Evolutionary conservation across 2,797 vertebrate species (phyloP).

Genomic region (Podarcis siculus): DNA sequence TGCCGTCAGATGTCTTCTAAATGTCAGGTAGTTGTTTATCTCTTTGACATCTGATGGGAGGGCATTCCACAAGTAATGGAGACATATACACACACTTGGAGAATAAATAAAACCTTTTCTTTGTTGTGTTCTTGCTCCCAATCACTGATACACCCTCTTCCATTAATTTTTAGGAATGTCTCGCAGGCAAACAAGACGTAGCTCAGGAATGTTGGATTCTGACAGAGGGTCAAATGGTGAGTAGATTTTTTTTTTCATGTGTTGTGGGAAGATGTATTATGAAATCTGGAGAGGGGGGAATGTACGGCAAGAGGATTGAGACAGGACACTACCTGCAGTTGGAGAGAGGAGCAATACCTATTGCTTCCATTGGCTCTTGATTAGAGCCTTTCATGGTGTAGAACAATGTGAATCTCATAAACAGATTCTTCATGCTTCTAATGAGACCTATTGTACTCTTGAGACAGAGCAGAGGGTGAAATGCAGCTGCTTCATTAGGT

Average conservation of each 20-base stretch:
- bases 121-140: neutral
- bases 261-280: neutral
- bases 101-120: slow-evolving; percentile 2
- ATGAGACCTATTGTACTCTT: neutral
- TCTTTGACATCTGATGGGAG: too few relatives aligned
- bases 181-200: slow-evolving; percentile 81
- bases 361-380: neutral
- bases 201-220: slow-evolving; percentile 85
- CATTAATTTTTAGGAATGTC: slow-evolving; percentile 76
- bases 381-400: neutral
- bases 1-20: too few relatives aligned
- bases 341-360: neutral
- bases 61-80: too few relatives aligned
- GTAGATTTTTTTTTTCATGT: slow-evolving; percentile 30
- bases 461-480: neutral
- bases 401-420: too few relatives aligned
- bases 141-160: slow-evolving; percentile 37
- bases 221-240: slow-evolving; percentile 84
- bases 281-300: neutral
- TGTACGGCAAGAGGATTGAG: neutral
- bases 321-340: neutral
- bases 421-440: neutral
- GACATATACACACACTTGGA: neutral
- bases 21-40: too few relatives aligned
- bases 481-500: neutral